A percentile compares a stretch with the other conserved stretches of the same genome.
Evolutionary conservation across 2,888 invertebrate species (phyloP).

Genomic region (Agrochola lota): DNA sequence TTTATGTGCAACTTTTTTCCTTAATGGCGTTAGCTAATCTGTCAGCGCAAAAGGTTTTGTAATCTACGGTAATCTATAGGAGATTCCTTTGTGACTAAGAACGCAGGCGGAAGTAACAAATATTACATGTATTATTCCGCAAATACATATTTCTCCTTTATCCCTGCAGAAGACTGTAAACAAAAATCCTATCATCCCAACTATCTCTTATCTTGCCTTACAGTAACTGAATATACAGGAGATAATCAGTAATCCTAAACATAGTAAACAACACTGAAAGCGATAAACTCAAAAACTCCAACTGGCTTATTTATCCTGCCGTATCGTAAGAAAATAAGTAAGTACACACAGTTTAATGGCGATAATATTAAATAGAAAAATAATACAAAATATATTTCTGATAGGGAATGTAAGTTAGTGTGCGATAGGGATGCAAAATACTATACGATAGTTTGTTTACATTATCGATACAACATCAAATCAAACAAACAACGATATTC

Average conservation of each 20-base stretch:
- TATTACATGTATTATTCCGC: slow-evolving; percentile 38
- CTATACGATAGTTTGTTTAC: neutral
- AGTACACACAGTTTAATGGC: slow-evolving; percentile 25
- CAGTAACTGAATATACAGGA: slow-evolving; percentile 40
- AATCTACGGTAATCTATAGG: slow-evolving; percentile 21
- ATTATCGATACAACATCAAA: neutral
- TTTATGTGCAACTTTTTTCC: slow-evolving; percentile 14
- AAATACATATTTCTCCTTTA: slow-evolving; percentile 39
- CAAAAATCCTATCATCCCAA: slow-evolving; percentile 33
- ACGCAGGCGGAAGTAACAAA: slow-evolving; percentile 25
- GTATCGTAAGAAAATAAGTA: slow-evolving; percentile 31
- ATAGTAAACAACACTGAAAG: slow-evolving; percentile 32
- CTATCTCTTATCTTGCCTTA: slow-evolving; percentile 23
- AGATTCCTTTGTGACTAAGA: slow-evolving; percentile 14
- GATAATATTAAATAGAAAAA: slow-evolving; percentile 54
- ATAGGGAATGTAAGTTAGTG: slow-evolving; percentile 34
- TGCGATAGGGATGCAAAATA: slow-evolving; percentile 10
- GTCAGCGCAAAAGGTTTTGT: slow-evolving; percentile 18
- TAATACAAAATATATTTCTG: slow-evolving; percentile 43
- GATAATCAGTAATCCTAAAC: slow-evolving; percentile 52
- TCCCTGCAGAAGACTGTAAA: slow-evolving; percentile 14
- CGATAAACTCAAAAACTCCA: slow-evolving; percentile 35
- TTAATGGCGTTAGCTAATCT: slow-evolving; percentile 23
- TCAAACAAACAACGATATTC: neutral
- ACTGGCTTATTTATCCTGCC: slow-evolving; percentile 27